Evolutionary conservation across 2,113 vertebrate genomes (phyloP), one percentile per base, ranked within the genome.

Genomic region (Podocnemis expansa): DNA sequence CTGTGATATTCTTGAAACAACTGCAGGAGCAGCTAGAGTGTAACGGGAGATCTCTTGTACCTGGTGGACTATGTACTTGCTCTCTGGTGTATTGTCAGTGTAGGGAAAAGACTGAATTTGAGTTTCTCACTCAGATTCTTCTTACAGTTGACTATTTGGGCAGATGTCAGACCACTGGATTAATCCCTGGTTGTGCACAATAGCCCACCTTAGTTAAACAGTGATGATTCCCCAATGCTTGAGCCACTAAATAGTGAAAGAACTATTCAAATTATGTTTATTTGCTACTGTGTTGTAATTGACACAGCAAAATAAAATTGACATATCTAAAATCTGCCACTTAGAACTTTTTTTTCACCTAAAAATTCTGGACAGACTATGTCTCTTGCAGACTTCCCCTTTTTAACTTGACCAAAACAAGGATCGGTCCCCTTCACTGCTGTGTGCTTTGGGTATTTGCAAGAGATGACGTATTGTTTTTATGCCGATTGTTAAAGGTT

Each of bases 331-430:
- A 90, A 58, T 24, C 49, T 89, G 80, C 12, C 14, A 21, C 1
- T 2, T 58, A 14, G 22, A 49, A 22, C 21, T 27, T 3, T 24
- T 58, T 86, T 51, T 41, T 14, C 78, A 41, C 85, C 67, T 19
- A 12, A 60, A 78, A 70, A 34, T 31, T 92, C 31, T 49, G 89
- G 87, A 45, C 91, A 94, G 94, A 73, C 85, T 22, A 49, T 94
- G 87, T 91, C 89, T 91, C 94, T 79, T 2, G 75, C 92, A 95
- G 96, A 95, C 92, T 79, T 38, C 52, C 78, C 58, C 41, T 87
- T 84, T 55, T 70, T 60, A 54, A 54, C 34, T 58, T 49, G 89
- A 90, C 92, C 92, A 78, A 88, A 93, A 82, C 80, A 84, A 84
- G 34, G 78, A 76, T 82, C 31, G 10, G 76, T 94, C 80, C 55